phyloP scores from a whole-genome alignment of 2,888 invertebrate species.

The Phengaris alcon region DNA sequence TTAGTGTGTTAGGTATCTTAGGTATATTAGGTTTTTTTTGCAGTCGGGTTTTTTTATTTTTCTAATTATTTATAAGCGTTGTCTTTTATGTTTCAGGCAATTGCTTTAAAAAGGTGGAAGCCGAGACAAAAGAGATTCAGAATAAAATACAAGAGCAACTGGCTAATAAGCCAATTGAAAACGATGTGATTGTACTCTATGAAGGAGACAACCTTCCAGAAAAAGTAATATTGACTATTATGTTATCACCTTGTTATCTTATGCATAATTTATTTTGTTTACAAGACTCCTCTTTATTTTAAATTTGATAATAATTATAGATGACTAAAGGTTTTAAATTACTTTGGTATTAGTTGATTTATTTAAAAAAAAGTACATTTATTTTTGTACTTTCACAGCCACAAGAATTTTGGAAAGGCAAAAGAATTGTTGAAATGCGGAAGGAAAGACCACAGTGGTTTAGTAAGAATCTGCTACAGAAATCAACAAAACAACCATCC shows the following conservation, averaged over 20 bases:
- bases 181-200: conserved; percentile 92
- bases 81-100: conserved; percentile 79
- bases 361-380: not conserved
- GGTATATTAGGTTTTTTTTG: too few relatives aligned
- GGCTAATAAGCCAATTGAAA: conserved; percentile 84
- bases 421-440: conserved; percentile 90
- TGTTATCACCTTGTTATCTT: too few relatives aligned
- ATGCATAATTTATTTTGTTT: too few relatives aligned
- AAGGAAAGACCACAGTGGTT: conserved; percentile 94
- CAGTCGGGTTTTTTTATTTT: too few relatives aligned
- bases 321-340: too few relatives aligned
- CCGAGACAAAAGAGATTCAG: conserved; percentile 90
- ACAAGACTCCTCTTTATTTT: too few relatives aligned
- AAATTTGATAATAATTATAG: too few relatives aligned
- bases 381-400: conserved; percentile 57
- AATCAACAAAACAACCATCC: conserved; percentile 85
- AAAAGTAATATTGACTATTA: conserved; percentile 48
- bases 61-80: not conserved
- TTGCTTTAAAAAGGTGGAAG: conserved; percentile 90
- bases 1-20: too few relatives aligned
- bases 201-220: conserved; percentile 85
- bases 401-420: conserved; percentile 82
- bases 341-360: too few relatives aligned
- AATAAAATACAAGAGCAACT: conserved; percentile 85
- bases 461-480: conserved; percentile 88